A percentile compares a stretch with the other conserved stretches of the same genome.
These are phyloP conservation scores for Cyprinella venusta DNA, from an alignment of 2,797 vertebrate species.

Conservation along the genomic window DNA sequence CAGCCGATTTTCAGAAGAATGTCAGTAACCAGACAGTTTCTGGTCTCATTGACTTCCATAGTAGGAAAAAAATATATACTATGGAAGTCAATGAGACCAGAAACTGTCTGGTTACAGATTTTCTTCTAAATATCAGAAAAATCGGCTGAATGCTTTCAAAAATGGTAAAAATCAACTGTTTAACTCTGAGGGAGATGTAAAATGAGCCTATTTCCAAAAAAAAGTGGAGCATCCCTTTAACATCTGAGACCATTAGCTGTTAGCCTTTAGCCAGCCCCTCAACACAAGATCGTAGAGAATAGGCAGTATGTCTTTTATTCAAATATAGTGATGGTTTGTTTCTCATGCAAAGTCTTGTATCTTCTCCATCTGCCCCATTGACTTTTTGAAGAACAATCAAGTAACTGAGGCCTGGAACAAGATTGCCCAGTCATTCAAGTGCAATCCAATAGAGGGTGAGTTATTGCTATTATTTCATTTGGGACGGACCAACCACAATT, in stretches of 20 bases:
- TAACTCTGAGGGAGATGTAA: no score
- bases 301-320: not conserved
- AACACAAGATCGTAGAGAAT: not conserved
- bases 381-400: constrained; percentile 87
- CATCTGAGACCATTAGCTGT: not conserved
- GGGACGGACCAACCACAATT: not conserved
- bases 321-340: not conserved
- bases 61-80: no score
- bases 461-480: not conserved
- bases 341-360: not conserved
- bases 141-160: no score
- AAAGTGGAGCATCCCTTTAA: no score
- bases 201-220: no score
- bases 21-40: no score
- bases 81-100: no score
- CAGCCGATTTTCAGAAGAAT: no score
- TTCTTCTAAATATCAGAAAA: no score
- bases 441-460: constrained; percentile 93
- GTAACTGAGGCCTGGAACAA: constrained; percentile 99
- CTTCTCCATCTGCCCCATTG: not conserved
- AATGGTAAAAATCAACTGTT: no score
- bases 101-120: no score
- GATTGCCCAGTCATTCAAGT: constrained; percentile 96
- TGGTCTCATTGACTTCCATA: no score
- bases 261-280: not conserved